phyloP scores from a whole-genome alignment of 2,888 invertebrate species.

The Frankliniella fusca region DNA sequence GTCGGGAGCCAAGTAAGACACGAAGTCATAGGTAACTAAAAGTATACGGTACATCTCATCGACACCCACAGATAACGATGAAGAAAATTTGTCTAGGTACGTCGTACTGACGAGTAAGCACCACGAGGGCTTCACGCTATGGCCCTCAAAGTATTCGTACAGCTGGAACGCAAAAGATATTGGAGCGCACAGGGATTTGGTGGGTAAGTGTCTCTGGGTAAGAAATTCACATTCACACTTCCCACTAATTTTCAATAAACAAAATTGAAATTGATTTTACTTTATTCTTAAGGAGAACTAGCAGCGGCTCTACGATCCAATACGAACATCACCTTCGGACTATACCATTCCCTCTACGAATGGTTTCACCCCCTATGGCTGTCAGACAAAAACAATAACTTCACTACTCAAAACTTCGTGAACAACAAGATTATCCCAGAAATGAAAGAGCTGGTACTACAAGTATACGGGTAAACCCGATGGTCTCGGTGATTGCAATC shows the following conservation, averaged over 20 bases:
- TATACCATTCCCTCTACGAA: slow-evolving; percentile 82
- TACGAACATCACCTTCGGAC: slow-evolving; percentile 66
- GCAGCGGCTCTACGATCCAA: slow-evolving; percentile 60
- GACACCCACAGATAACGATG: too few relatives aligned
- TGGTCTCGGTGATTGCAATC: too few relatives aligned
- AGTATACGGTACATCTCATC: too few relatives aligned
- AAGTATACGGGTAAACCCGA: too few relatives aligned
- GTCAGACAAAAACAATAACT: slow-evolving; percentile 62
- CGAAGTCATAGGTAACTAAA: too few relatives aligned
- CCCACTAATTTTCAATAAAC: not conserved
- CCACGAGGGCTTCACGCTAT: slow-evolving; percentile 80
- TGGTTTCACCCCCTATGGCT: slow-evolving; percentile 82
- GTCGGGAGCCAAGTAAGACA: slow-evolving; percentile 71
- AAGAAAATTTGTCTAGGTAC: slow-evolving; percentile 53
- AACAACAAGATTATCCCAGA: slow-evolving; percentile 73
- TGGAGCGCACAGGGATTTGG: slow-evolving; percentile 71
- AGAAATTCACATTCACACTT: not conserved
- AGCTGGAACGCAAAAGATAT: slow-evolving; percentile 80
- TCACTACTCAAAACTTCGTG: slow-evolving; percentile 62
- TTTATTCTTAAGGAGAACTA: slow-evolving; percentile 55
- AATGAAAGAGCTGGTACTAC: slow-evolving; percentile 64
- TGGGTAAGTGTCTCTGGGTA: slow-evolving; percentile 53
- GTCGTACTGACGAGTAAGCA: slow-evolving; percentile 83
- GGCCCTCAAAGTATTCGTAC: slow-evolving; percentile 76
- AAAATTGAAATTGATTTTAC: not conserved